Percentiles rank a stretch among this genome's conserved stretches.
These are phyloP conservation scores for Coelinius sp. DNA, from an alignment of 2,888 invertebrate species.

Conservation along the genomic window DNA sequence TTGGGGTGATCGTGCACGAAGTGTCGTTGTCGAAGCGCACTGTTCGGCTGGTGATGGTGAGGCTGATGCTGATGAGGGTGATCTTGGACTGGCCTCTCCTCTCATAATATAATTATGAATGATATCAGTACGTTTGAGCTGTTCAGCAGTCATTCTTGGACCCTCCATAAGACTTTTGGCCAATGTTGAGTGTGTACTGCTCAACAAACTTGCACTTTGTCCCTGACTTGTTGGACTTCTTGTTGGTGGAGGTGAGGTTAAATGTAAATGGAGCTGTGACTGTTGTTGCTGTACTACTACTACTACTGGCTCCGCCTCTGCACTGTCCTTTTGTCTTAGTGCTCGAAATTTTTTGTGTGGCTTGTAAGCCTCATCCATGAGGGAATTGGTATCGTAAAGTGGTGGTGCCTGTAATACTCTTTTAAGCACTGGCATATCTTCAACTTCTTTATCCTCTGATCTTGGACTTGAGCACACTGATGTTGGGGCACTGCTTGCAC, in stretches of 20 bases:
- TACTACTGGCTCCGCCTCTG: conserved; percentile 82
- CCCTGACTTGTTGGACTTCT: conserved; percentile 73
- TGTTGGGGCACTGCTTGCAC: conserved; percentile 76
- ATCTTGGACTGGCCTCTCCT: conserved; percentile 74
- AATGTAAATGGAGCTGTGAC: conserved; percentile 73
- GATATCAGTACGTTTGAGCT: conserved; percentile 91
- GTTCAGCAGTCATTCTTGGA: conserved; percentile 94
- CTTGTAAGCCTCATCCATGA: conserved; percentile 96
- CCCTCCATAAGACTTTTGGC: conserved; percentile 93
- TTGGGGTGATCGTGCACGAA: conserved; percentile 65
- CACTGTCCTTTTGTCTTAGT: conserved; percentile 83
- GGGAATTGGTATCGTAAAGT: conserved; percentile 88
- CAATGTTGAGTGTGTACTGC: conserved; percentile 90
- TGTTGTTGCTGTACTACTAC: conserved; percentile 72
- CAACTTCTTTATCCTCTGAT: conserved; percentile 85
- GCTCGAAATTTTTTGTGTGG: conserved; percentile 96
- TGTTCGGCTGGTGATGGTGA: conserved; percentile 73
- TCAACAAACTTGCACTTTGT: conserved; percentile 76
- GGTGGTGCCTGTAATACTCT: conserved; percentile 94
- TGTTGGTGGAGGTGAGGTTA: conserved; percentile 66
- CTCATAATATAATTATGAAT: conserved; percentile 94
- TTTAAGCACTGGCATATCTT: conserved; percentile 94
- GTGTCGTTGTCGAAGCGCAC: conserved; percentile 71
- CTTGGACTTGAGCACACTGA: conserved; percentile 90
- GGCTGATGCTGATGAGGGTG: conserved; percentile 59